A percentile compares a stretch with the other conserved stretches of the same genome.
These are phyloP conservation scores for Pollenia griseotomentosa DNA, from an alignment of 2,888 invertebrate genomes.

Conservation along the genomic window DNA sequence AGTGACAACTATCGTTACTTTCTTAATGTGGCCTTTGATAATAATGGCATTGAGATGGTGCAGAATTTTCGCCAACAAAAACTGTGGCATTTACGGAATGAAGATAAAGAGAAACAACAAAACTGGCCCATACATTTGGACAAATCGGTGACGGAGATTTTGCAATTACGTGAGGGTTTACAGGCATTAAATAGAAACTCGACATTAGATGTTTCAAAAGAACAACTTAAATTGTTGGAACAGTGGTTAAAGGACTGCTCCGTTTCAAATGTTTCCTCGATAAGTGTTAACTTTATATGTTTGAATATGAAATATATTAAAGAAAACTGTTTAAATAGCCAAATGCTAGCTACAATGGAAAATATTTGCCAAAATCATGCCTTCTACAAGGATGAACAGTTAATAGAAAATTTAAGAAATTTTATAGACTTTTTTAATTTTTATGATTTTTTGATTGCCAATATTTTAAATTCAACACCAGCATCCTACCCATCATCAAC, in stretches of 20 bases:
- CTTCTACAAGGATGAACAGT: conserved; percentile 48
- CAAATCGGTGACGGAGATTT: conserved; percentile 72
- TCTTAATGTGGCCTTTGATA: conserved; percentile 81
- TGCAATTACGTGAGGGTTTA: conserved; percentile 65
- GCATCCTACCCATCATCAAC: neutral
- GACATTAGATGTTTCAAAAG: neutral
- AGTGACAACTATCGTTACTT: conserved; percentile 84
- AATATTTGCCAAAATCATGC: conserved; percentile 65
- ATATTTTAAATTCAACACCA: conserved; percentile 64
- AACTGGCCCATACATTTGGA: conserved; percentile 78
- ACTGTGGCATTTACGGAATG: conserved; percentile 68
- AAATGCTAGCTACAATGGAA: conserved; percentile 11
- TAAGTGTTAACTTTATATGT: conserved; percentile 69
- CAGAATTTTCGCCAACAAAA: conserved; percentile 80
- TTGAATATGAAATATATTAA: conserved; percentile 52
- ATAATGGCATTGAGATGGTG: conserved; percentile 80
- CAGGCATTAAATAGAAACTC: conserved; percentile 10
- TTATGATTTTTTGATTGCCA: conserved; percentile 82
- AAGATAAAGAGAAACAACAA: conserved; percentile 25
- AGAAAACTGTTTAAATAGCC: conserved; percentile 41
- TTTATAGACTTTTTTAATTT: conserved; percentile 83
- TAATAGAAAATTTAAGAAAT: conserved; percentile 78
- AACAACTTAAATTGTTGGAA: conserved; percentile 30
- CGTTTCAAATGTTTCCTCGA: conserved; percentile 41
- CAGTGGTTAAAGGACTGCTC: conserved; percentile 66